Percentiles rank a stretch among this genome's conserved stretches.
These are phyloP conservation scores for Periophthalmus modestus DNA, from an alignment of 2,113 vertebrate genomes.

Conservation along the genomic window DNA sequence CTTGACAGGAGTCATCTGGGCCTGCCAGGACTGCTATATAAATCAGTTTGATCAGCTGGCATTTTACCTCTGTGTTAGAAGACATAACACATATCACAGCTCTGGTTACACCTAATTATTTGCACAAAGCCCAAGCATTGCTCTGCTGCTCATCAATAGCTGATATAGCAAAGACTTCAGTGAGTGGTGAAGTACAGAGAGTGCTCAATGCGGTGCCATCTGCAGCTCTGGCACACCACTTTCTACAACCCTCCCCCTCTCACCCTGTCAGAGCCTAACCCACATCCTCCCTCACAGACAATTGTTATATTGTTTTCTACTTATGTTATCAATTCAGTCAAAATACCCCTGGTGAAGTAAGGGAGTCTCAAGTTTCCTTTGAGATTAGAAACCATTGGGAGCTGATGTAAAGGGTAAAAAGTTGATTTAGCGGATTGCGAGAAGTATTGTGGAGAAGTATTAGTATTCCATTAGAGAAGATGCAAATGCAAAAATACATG, in stretches of 20 bases:
- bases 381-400: conserved; percentile 25
- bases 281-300: conserved; percentile 9
- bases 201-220: conserved; percentile 68
- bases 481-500: background rate
- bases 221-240: conserved; percentile 74
- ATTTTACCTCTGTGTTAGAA: conserved; percentile 26
- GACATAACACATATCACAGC: conserved; percentile 14
- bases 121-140: conserved; percentile 17
- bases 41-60: conserved; percentile 45
- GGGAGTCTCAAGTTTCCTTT: conserved; percentile 46
- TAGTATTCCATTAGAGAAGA: background rate
- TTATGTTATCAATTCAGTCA: conserved; percentile 24
- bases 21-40: conserved; percentile 47
- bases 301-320: conserved; percentile 9
- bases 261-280: conserved; percentile 20
- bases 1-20: conserved; percentile 52
- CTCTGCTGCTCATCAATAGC: conserved; percentile 12
- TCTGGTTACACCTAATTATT: conserved; percentile 4
- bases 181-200: conserved; percentile 42
- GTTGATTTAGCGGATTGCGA: conserved; percentile 24
- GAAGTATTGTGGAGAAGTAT: background rate
- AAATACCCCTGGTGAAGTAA: conserved; percentile 42
- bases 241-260: conserved; percentile 29
- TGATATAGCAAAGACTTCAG: background rate
- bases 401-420: conserved; percentile 19